These are phyloP conservation scores for Limnephilus rhombicus DNA, from an alignment of 2,888 invertebrate species.

Conservation along the genomic window DNA sequence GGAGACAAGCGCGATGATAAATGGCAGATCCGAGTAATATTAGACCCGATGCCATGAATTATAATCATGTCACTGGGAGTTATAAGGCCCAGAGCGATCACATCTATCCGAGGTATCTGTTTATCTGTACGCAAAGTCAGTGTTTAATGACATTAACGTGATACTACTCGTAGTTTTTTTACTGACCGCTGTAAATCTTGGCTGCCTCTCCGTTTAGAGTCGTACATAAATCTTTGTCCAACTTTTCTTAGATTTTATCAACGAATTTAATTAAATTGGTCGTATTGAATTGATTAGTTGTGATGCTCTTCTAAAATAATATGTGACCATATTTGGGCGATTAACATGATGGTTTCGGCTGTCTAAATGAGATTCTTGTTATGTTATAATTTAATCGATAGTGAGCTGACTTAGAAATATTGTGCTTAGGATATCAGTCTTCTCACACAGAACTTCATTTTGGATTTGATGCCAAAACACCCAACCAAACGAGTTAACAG, in stretches of 20 bases:
- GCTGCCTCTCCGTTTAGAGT: background rate
- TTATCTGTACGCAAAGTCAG: background rate
- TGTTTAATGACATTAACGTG: background rate
- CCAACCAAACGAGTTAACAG: no score
- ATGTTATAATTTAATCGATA: no score
- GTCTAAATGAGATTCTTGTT: no score
- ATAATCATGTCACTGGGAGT: slow-evolving; percentile 20
- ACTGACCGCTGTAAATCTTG: background rate
- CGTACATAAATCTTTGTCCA: background rate
- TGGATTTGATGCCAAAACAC: no score
- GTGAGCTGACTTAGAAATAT: no score
- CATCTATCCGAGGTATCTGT: background rate
- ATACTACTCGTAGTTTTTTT: background rate
- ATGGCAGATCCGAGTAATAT: background rate
- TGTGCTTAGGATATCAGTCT: no score
- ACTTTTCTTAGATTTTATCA: background rate
- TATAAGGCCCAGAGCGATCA: background rate
- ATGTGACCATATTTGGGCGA: no score
- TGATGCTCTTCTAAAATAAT: background rate
- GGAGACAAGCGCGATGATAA: slow-evolving; percentile 42
- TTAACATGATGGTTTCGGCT: no score
- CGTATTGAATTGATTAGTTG: background rate
- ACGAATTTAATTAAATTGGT: background rate
- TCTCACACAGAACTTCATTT: no score
- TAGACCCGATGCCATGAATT: slow-evolving; percentile 35